These are phyloP conservation scores for Cyrtonyx montezumae DNA, from an alignment of 2,113 vertebrate species.

Conservation along the genomic window DNA sequence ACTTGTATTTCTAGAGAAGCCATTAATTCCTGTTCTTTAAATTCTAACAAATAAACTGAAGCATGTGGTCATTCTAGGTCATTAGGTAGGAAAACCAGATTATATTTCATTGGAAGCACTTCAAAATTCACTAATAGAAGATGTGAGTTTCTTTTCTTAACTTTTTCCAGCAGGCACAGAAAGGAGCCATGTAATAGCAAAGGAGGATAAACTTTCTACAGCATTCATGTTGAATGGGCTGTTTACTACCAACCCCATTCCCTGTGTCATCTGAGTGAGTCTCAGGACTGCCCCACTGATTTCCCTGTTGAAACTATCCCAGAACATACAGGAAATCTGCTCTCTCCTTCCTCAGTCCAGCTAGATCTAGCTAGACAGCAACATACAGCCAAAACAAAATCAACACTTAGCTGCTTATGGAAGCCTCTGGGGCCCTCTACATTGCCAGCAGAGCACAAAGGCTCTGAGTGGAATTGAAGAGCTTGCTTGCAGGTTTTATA, in stretches of 20 bases:
- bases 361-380: background rate
- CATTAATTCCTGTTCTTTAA: background rate
- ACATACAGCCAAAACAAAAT: background rate
- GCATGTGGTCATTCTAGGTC: background rate
- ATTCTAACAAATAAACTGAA: background rate
- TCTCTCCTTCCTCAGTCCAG: background rate
- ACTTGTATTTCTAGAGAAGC: background rate
- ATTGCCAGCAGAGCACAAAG: background rate
- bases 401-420: background rate
- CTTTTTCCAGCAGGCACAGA: background rate
- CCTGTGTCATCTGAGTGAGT: background rate
- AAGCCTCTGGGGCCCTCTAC: background rate
- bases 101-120: background rate
- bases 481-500: background rate
- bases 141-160: background rate
- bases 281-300: background rate
- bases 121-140: background rate
- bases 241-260: background rate
- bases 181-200: background rate
- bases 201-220: background rate
- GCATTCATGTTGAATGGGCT: background rate
- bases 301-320: background rate
- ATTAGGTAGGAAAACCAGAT: background rate
- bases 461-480: background rate
- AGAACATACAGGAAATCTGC: background rate